Evolutionary conservation across 2,113 vertebrate species (phyloP), one percentile per base, ranked within the genome.

Genomic region (Prinia subflava): DNA sequence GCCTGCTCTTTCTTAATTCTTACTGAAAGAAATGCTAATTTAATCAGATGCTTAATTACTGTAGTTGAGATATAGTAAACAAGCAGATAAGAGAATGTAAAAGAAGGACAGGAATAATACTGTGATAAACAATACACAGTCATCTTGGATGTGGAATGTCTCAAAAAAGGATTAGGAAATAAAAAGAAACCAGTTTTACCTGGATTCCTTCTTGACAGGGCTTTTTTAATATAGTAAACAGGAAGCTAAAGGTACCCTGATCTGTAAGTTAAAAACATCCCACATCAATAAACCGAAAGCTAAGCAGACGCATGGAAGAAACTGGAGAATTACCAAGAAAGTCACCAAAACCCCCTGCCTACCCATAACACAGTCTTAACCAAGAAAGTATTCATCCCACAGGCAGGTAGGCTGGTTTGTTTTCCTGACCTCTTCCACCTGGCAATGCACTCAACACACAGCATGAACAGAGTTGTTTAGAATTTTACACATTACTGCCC

Each of bases 1-100:
- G 13, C 23, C 49, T 74, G 71, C 75, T 67, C 55, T 88, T 87
- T 64, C 67, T 80, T 59, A 89, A 67, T 55, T 76, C 39, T 47
- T 63, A 67, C 21, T 84, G 39, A 95, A 88, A 89, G 50, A 88
- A 88, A 93, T 86, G 83, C 24, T 92, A 90, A 92, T 95, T 86
- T 77, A 92, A 78, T 81, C 68, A 95, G 76, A 83, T 44, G 22
- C n/a, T 69, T 88, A 71, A 74, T 92, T 88, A 47, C 59, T 83
- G 47, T 28, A 63, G 39, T 47, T 64, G 44, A 46, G 46, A 88
- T 68, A 24, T 12, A 75, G 60, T 77, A 92, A 95, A 86, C 37
- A 86, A 90, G 64, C 30, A 83, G 68, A 44, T 90, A 60, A 90
- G 42, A 80, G 46, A 79, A 83, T 10, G 30, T 39, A 47, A 70